Conservation (phyloP, 2,797 vertebrate species). For the Tarsius wallacei region DNA sequence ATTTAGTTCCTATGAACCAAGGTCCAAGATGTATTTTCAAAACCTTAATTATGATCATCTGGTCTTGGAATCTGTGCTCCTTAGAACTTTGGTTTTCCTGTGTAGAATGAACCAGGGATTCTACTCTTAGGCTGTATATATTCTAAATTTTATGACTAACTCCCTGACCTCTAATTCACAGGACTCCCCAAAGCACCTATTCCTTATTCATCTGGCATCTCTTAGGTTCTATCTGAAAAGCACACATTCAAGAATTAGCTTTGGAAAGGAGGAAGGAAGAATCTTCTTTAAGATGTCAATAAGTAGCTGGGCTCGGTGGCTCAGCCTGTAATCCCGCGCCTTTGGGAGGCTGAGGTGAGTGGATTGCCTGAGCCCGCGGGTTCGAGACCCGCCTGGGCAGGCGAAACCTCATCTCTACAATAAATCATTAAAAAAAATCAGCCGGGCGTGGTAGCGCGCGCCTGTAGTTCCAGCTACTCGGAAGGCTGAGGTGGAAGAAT, state of each 20-base stretch:
- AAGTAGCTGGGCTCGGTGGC: background rate
- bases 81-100: background rate
- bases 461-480: too few species aligned
- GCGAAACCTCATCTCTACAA: too few species aligned
- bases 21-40: background rate
- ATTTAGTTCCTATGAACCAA: background rate
- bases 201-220: background rate
- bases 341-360: too few species aligned
- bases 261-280: background rate
- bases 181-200: background rate
- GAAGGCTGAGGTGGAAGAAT: too few species aligned
- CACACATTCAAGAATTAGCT: background rate
- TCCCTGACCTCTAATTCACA: background rate
- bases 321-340: too few species aligned
- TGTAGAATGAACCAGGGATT: background rate
- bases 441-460: too few species aligned
- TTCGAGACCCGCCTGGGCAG: too few species aligned
- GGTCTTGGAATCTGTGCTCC: background rate
- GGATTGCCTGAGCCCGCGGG: too few species aligned
- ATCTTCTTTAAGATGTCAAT: background rate
- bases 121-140: background rate
- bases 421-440: too few species aligned
- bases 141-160: background rate
- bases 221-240: background rate
- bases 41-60: background rate